These are phyloP conservation scores for Heteromurus nitidus DNA, from an alignment of 2,888 invertebrate species.

Conservation along the genomic window DNA sequence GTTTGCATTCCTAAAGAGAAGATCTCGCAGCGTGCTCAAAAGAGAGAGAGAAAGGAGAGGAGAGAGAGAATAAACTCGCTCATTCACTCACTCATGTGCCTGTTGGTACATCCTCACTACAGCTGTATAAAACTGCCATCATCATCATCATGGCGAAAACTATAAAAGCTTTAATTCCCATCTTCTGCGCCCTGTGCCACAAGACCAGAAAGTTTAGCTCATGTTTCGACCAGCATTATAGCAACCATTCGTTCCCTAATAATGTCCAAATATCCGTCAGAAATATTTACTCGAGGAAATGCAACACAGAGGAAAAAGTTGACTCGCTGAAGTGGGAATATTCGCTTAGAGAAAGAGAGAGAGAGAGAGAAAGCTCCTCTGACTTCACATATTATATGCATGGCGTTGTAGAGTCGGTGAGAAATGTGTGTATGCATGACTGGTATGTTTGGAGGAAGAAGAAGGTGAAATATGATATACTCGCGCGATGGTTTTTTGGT, in stretches of 20 bases:
- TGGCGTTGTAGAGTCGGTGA: background rate
- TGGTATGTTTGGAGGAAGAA: background rate
- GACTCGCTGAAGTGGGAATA: no score
- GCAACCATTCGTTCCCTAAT: conserved; percentile 50
- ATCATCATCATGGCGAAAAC: conserved; percentile 17
- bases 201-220: conserved; percentile 17
- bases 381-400: background rate
- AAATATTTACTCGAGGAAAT: conserved; percentile 30
- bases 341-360: background rate
- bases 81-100: background rate
- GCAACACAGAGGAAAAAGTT: conserved; percentile 31
- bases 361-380: conserved; percentile 9
- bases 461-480: no score
- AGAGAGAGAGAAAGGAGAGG: no score
- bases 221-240: conserved; percentile 26
- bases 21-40: background rate
- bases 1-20: conserved; percentile 70
- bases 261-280: conserved; percentile 45
- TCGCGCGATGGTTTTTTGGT: no score
- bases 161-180: conserved; percentile 19
- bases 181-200: background rate
- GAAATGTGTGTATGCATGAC: conserved; percentile 15
- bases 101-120: background rate
- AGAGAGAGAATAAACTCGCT: background rate
- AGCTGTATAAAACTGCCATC: background rate